A percentile compares a stretch with the other conserved stretches of the same genome.
Conservation (phyloP, 2,797 vertebrate genomes). For the Buceros bicornis region DNA sequence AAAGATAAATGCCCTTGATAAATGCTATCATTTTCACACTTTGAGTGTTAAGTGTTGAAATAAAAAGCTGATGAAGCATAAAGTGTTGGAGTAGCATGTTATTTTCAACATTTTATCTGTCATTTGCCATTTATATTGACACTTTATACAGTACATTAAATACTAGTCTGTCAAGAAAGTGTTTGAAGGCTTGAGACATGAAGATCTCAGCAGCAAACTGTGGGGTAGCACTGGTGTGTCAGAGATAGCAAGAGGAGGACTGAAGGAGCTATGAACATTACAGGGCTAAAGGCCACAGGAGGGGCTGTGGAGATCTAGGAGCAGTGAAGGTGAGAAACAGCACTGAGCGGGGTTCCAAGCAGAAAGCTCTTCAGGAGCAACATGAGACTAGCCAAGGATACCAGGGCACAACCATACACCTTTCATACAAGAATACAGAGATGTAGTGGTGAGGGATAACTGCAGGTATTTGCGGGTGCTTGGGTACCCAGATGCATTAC, state of each 20-base stretch:
- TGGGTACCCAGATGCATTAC: neutral
- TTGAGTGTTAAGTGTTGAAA: constrained; percentile 48
- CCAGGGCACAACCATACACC: fast-evolving
- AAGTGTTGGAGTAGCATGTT: constrained; percentile 54
- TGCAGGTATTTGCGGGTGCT: neutral
- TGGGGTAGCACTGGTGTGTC: neutral
- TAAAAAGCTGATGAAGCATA: constrained; percentile 65
- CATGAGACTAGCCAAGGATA: fast-evolving
- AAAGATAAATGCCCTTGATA: constrained; percentile 68
- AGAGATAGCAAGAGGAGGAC: neutral
- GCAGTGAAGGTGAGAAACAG: neutral
- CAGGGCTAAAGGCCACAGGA: neutral
- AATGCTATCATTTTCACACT: constrained; percentile 60
- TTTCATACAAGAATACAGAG: neutral
- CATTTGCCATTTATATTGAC: constrained; percentile 65
- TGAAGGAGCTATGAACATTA: neutral
- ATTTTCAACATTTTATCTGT: constrained; percentile 74
- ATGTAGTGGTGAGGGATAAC: fast-evolving
- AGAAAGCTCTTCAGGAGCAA: neutral
- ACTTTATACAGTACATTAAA: constrained; percentile 12
- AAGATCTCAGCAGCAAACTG: neutral
- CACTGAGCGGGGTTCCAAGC: neutral
- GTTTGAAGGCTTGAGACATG: neutral
- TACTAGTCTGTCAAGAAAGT: neutral
- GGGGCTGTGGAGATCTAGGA: neutral